phyloP scores from a whole-genome alignment of 2,113 vertebrate genomes.

The Amazona guildingii region DNA sequence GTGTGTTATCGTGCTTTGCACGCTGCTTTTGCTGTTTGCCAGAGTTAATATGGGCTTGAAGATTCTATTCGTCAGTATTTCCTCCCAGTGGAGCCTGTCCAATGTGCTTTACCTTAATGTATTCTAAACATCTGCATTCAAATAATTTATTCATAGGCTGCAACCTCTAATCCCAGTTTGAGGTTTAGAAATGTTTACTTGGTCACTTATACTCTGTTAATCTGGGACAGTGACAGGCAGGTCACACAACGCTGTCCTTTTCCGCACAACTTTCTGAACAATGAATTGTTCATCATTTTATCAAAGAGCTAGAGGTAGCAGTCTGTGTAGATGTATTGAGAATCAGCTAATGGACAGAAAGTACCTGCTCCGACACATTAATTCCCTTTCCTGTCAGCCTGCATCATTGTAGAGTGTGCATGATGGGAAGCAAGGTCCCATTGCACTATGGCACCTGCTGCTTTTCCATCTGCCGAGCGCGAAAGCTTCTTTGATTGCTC shows the following conservation, averaged over 20 bases:
- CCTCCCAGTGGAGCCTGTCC: conserved; percentile 47
- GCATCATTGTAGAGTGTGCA: conserved; percentile 84
- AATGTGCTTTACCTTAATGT: conserved; percentile 71
- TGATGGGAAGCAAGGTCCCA: conserved; percentile 85
- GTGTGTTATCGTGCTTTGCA: conserved; percentile 59
- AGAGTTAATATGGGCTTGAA: conserved; percentile 70
- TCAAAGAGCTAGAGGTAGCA: conserved; percentile 63
- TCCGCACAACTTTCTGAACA: not conserved
- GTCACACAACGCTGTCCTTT: conserved; percentile 12
- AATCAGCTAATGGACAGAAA: conserved; percentile 84
- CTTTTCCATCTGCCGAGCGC: conserved; percentile 89
- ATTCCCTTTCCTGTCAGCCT: conserved; percentile 90
- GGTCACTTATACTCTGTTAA: conserved; percentile 55
- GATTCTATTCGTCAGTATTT: conserved; percentile 73
- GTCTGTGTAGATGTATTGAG: conserved; percentile 61
- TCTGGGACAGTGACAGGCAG: conserved; percentile 20
- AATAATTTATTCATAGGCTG: conserved; percentile 79
- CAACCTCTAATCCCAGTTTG: conserved; percentile 67
- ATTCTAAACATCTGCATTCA: conserved; percentile 78
- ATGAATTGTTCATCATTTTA: conserved; percentile 49
- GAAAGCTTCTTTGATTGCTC: conserved; percentile 79
- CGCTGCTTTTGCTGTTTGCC: conserved; percentile 70
- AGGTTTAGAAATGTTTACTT: conserved; percentile 61
- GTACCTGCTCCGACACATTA: conserved; percentile 83
- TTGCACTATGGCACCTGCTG: conserved; percentile 88